These are phyloP conservation scores for Hemibagrus wyckioides DNA, from an alignment of 2,113 vertebrate species.

Conservation along the genomic window DNA sequence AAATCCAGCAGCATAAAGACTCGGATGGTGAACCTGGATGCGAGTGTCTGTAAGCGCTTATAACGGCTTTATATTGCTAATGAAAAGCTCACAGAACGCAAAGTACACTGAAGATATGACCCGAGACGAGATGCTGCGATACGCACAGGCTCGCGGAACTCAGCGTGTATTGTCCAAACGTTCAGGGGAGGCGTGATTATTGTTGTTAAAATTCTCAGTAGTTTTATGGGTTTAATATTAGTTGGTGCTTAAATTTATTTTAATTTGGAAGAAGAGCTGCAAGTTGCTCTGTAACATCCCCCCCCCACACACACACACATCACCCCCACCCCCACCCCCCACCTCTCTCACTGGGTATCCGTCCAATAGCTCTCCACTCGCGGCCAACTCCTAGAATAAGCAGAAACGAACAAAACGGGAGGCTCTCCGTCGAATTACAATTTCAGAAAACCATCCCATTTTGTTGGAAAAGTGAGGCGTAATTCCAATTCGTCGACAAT, in stretches of 20 bases:
- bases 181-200: background rate
- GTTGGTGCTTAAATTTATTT: background rate
- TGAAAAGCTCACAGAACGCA: constrained; percentile 15
- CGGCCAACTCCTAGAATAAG: constrained; percentile 62
- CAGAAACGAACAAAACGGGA: constrained; percentile 55
- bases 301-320: background rate
- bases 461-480: constrained; percentile 19
- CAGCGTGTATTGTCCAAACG: background rate
- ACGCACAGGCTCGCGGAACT: background rate
- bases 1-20: background rate
- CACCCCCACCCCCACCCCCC: background rate
- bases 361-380: constrained; percentile 47
- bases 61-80: background rate
- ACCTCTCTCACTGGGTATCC: constrained; percentile 23
- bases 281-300: constrained; percentile 48
- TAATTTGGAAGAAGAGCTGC: constrained; percentile 36
- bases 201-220: background rate
- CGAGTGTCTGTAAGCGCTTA: background rate
- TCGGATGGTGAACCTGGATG: background rate
- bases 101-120: constrained; percentile 31
- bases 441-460: background rate
- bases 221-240: too few relatives aligned
- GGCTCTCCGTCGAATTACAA: constrained; percentile 33
- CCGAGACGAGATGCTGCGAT: background rate
- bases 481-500: constrained; percentile 13